phyloP scores from a whole-genome alignment of 2,113 vertebrate species.

The Centrocercus urophasianus region DNA sequence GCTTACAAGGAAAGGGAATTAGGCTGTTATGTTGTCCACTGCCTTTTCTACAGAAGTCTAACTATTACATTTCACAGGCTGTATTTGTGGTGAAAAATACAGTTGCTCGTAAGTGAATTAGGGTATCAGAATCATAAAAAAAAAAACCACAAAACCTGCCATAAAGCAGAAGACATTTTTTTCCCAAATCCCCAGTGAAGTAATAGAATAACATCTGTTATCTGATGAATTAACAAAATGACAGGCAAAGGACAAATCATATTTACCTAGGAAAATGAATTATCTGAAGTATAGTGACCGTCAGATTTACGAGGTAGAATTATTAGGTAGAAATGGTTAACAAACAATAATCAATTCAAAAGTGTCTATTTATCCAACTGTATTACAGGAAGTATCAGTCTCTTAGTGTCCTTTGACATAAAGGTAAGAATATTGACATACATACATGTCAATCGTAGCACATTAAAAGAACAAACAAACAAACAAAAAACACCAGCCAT shows the following conservation, averaged over 20 bases:
- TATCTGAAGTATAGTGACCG: not conserved
- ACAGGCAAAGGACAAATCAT: not conserved
- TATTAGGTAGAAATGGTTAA: not conserved
- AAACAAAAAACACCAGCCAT: not conserved
- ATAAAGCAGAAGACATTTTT: not conserved
- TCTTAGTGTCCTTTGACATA: not conserved
- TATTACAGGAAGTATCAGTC: not conserved
- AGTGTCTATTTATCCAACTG: not conserved
- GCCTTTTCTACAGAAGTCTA: not conserved
- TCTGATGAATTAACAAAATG: not conserved
- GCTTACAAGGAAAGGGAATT: not conserved
- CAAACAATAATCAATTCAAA: not conserved
- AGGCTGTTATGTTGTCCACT: not conserved
- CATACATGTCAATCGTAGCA: not conserved
- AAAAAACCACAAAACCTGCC: not conserved
- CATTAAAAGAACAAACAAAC: no score
- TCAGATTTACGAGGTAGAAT: not conserved
- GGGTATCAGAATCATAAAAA: not conserved
- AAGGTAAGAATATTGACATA: not conserved
- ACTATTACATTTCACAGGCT: not conserved
- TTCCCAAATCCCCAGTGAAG: not conserved
- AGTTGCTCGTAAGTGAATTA: not conserved
- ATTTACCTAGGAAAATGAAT: not conserved
- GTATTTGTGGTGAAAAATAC: not conserved
- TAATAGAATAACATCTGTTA: not conserved